A percentile compares a stretch with the other conserved stretches of the same genome.
These are phyloP conservation scores for Lobophora halterata DNA, from an alignment of 2,888 invertebrate species.

Conservation along the genomic window DNA sequence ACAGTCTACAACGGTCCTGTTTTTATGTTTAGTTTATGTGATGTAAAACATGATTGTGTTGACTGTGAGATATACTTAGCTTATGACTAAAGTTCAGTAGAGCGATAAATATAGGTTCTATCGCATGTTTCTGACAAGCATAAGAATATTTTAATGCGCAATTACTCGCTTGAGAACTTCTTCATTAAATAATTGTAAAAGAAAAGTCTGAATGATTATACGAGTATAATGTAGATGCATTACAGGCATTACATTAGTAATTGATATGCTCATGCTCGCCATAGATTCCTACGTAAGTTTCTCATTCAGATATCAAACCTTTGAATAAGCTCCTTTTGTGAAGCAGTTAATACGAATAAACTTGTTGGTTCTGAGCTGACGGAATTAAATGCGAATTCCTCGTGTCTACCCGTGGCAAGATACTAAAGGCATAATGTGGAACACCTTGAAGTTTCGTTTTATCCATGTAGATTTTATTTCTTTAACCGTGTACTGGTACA, in stretches of 20 bases:
- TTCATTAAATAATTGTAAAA: constrained; percentile 10
- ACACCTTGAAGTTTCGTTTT: constrained; percentile 16
- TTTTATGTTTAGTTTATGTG: constrained; percentile 28
- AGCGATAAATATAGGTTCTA: constrained; percentile 5
- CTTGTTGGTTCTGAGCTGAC: constrained; percentile 5
- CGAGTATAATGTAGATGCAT: too few species aligned
- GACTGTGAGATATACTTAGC: constrained; percentile 3
- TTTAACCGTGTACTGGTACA: constrained; percentile 4
- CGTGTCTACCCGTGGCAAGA: constrained; percentile 4
- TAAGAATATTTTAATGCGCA: constrained; percentile 6
- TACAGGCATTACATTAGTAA: constrained; percentile 4
- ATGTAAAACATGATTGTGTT: constrained; percentile 24
- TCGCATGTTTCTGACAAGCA: constrained; percentile 2
- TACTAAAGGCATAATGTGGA: constrained; percentile 11
- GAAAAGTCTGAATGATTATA: constrained; percentile 2
- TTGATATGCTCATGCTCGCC: too few species aligned
- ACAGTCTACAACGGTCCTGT: constrained; percentile 14
- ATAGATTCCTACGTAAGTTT: constrained; percentile 3
- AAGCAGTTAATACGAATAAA: background rate
- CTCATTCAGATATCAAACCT: constrained; percentile 2
- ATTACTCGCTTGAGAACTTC: constrained; percentile 7
- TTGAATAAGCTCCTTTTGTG: constrained; percentile 7
- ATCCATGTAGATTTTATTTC: constrained; percentile 8
- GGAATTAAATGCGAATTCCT: constrained; percentile 10
- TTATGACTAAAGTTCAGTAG: background rate